Base-by-base conservation (phyloP, 2,113 vertebrate genomes). In the Synodontis membranacea region DNA sequence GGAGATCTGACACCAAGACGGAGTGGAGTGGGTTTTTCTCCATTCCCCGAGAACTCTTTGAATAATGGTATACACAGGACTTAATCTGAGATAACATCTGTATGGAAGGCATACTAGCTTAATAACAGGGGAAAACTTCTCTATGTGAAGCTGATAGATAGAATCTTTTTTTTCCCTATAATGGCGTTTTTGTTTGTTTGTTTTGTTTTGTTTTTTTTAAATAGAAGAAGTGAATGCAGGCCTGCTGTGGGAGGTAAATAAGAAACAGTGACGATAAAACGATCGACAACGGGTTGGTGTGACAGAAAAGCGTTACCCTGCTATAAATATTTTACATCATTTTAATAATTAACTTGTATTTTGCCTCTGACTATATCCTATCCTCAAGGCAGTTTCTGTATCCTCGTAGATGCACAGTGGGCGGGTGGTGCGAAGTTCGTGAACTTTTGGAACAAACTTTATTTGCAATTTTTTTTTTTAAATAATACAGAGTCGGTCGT, bases 1-100 rank as follows among this genome's bases (percentile, higher is more conserved):
- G 68, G 37, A 58, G 50, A 74, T 44, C 34, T 44, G 83, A 70
- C 78, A 80, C 78, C 52, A 58, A 58, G 62, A 68, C 46, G 37
- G 62, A 37, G 50, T 84, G 37, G 34, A 56, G 52, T 42, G 52
- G 52, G 31, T 39, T 80, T 80, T 56, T 58, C 78, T 39, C 34
- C 14, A 37, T 52, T 52, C 75, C 34, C 75, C 21, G 23, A 70
- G 39, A n/a, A 28, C 25, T 76, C 14, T 28, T 12, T 25, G 39
- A 74, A 44, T 44, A 44, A 74, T 44, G 64, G 64, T 66, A 19
- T 17, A 34, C 31, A 34, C 64, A 66, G 31, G 4, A 5, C 8
- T 25, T 17, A 48, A 46, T 46, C 23, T 46, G 42, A 75, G 72
- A 46, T 46, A n/a, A 28, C 42, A 50, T 76, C 14, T 31, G n/a